Evolutionary conservation across 2,888 invertebrate species (phyloP).

Genomic region (Limnephilus auricula): DNA sequence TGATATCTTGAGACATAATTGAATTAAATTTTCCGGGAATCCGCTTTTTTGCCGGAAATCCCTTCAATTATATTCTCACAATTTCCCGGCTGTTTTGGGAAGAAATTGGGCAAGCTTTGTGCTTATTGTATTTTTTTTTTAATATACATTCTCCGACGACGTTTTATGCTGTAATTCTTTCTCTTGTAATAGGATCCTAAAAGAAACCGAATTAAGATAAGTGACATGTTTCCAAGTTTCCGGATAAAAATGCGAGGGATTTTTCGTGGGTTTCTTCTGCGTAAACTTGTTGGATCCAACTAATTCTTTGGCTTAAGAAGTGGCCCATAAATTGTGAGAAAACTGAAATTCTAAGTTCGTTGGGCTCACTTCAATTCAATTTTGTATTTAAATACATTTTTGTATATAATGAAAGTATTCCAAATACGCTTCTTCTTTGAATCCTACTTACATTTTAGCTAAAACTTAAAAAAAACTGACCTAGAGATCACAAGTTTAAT

Average conservation of each 20-base stretch:
- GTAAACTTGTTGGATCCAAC: neutral
- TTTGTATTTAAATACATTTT: neutral
- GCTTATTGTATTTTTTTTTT: slow-evolving; percentile 36
- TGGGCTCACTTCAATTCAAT: neutral
- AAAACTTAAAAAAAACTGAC: neutral
- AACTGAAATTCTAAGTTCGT: neutral
- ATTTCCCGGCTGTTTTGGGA: slow-evolving; percentile 22
- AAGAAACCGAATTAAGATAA: slow-evolving; percentile 36
- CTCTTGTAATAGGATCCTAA: slow-evolving; percentile 16
- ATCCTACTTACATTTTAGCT: neutral
- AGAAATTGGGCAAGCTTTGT: slow-evolving; percentile 7
- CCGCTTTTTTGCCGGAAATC: slow-evolving; percentile 34
- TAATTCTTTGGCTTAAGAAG: neutral
- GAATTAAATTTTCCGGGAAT: slow-evolving; percentile 49
- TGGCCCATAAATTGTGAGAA: neutral
- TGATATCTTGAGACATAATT: slow-evolving; percentile 41
- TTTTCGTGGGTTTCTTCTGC: neutral
- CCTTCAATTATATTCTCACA: slow-evolving; percentile 42
- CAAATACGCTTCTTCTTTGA: neutral
- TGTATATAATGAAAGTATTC: neutral
- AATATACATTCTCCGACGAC: slow-evolving; percentile 21
- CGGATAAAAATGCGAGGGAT: neutral
- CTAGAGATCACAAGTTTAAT: neutral
- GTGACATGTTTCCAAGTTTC: slow-evolving; percentile 19
- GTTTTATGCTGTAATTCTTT: slow-evolving; percentile 25